These are phyloP conservation scores for Drosophila rufa DNA, from an alignment of 1,140 invertebrate genomes.

Conservation along the genomic window DNA sequence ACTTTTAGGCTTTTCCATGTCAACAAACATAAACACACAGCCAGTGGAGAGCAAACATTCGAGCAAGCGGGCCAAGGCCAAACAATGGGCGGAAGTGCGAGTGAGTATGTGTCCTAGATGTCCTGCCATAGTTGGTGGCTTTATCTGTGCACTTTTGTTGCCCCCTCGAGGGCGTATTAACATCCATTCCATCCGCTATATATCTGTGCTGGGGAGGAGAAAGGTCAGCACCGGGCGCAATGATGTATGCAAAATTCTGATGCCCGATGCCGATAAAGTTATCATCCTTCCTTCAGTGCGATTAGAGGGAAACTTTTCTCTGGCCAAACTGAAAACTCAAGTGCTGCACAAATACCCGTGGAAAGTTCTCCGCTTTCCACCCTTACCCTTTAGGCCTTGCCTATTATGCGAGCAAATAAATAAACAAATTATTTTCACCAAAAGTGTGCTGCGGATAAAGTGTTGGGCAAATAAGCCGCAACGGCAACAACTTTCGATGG, in stretches of 20 bases:
- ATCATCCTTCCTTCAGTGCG: conserved; percentile 33
- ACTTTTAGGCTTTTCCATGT: conserved; percentile 79
- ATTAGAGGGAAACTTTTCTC: conserved; percentile 35
- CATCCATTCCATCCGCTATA: conserved; percentile 35
- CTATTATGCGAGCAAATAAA: conserved; percentile 50
- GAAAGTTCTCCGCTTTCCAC: conserved; percentile 30
- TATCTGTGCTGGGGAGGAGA: background rate
- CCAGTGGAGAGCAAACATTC: conserved; percentile 34
- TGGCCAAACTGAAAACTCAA: conserved; percentile 35
- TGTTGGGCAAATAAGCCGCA: conserved; percentile 54
- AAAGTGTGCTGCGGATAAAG: conserved; percentile 32
- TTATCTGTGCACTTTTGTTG: conserved; percentile 55
- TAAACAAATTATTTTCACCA: conserved; percentile 52
- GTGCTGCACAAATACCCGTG: conserved; percentile 61
- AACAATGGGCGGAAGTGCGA: conserved; percentile 53
- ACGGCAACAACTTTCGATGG: conserved; percentile 17
- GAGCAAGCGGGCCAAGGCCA: conserved; percentile 48
- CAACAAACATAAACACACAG: conserved; percentile 69
- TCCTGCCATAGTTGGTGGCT: conserved; percentile 14
- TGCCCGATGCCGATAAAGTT: conserved; percentile 77
- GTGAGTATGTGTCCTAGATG: conserved; percentile 8
- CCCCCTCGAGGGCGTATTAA: conserved; percentile 40
- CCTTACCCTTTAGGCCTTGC: conserved; percentile 23
- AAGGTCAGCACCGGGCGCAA: conserved; percentile 40
- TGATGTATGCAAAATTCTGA: conserved; percentile 74